Percentiles rank a stretch among this genome's conserved stretches.
These are phyloP conservation scores for Anguilla megastoma DNA, from an alignment of 2,797 vertebrate genomes.

Conservation along the genomic window DNA sequence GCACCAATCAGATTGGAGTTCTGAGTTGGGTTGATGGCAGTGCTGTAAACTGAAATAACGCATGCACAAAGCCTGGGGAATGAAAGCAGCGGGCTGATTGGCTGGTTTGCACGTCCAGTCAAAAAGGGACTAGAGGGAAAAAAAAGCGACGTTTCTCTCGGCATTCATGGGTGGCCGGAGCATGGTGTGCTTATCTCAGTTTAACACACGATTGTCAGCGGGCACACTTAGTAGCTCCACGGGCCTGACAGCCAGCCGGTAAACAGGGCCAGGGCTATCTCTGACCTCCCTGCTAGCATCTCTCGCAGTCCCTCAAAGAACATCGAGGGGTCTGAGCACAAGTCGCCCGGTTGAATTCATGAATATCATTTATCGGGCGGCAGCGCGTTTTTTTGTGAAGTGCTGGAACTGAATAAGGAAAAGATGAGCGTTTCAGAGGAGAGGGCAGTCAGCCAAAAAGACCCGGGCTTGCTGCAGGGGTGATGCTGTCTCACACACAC, in stretches of 20 bases:
- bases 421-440: not conserved
- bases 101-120: not conserved
- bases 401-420: not conserved
- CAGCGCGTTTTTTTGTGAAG: not conserved
- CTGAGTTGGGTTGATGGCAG: not conserved
- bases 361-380: slow-evolving; percentile 1
- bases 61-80: not conserved
- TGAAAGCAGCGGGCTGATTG: not conserved
- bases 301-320: not conserved
- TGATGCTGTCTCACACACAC: slow-evolving; percentile 1
- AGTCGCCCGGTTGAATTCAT: not conserved
- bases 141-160: not conserved
- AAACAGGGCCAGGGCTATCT: slow-evolving; percentile 7
- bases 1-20: not conserved
- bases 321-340: not conserved
- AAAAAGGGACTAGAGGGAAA: not conserved
- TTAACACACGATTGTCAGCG: not conserved
- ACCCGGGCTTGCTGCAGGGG: not conserved
- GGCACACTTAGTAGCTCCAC: not conserved
- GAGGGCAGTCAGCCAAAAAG: slow-evolving; percentile 9
- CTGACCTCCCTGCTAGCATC: not conserved
- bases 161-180: not conserved
- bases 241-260: not conserved
- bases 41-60: not conserved
- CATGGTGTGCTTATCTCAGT: not conserved